Percentiles rank a stretch among this genome's conserved stretches.
phyloP scores from a whole-genome alignment of 1,140 invertebrate species.

The Conus betulinus region DNA sequence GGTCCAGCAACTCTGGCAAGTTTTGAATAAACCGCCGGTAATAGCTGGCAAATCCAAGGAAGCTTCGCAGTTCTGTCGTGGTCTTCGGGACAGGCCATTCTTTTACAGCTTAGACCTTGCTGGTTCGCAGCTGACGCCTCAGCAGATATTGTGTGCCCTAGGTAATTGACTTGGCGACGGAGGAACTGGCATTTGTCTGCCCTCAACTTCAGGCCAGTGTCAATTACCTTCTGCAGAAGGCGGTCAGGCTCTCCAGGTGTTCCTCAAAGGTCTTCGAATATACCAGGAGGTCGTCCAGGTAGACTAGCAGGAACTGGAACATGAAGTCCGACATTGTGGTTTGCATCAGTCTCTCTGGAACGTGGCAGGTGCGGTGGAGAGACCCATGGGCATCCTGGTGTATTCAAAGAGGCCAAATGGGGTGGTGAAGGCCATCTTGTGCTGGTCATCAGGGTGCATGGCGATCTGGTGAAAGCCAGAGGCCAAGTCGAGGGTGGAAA shows the following conservation, averaged over 20 bases:
- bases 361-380: conserved; percentile 69
- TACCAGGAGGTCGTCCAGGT: conserved; percentile 64
- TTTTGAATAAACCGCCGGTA: conserved; percentile 59
- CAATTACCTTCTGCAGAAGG: conserved; percentile 42
- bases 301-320: conserved; percentile 48
- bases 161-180: neutral
- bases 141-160: conserved; percentile 36
- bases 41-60: conserved; percentile 61
- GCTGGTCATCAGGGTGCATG: conserved; percentile 60
- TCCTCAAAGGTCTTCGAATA: conserved; percentile 53
- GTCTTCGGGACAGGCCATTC: conserved; percentile 61
- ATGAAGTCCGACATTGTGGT: conserved; percentile 55
- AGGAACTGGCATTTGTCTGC: conserved; percentile 18
- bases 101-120: conserved; percentile 62
- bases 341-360: conserved; percentile 16
- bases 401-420: conserved; percentile 9
- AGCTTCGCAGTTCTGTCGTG: conserved; percentile 56
- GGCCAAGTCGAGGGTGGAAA: conserved; percentile 75
- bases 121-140: neutral
- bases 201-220: neutral
- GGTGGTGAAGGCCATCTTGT: conserved; percentile 70
- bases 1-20: conserved; percentile 58
- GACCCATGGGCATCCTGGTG: conserved; percentile 76
- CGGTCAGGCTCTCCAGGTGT: conserved; percentile 45
- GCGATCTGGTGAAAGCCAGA: conserved; percentile 70